These are phyloP conservation scores for Elephantulus edwardii DNA, from an alignment of 2,113 vertebrate genomes.

Conservation along the genomic window DNA sequence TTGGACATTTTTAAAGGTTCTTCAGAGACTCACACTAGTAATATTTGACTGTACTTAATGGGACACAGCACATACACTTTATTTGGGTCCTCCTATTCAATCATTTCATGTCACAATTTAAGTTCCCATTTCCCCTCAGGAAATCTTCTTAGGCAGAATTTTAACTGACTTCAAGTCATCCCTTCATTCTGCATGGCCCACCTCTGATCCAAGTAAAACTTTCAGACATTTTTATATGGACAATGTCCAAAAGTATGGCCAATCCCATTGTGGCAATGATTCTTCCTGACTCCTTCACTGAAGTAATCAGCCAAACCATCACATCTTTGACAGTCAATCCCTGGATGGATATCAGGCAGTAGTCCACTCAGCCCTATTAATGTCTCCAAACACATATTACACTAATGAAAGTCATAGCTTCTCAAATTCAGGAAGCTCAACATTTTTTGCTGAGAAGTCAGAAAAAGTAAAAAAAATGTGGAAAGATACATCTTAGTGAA, in stretches of 20 bases:
- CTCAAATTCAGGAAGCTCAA: neutral
- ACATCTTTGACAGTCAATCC: neutral
- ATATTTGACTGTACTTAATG: neutral
- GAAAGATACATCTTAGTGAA: neutral
- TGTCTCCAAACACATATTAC: neutral
- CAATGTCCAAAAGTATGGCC: neutral
- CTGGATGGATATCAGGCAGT: neutral
- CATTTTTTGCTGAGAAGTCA: neutral
- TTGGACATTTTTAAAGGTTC: neutral
- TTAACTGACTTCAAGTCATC: neutral
- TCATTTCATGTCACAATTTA: neutral
- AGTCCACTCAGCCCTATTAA: too few species aligned
- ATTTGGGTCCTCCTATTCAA: neutral
- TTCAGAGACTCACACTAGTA: neutral
- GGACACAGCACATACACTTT: neutral
- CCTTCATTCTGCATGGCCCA: neutral
- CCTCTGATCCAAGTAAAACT: neutral
- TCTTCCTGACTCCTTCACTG: neutral
- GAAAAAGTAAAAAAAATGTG: neutral
- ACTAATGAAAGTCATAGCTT: neutral
- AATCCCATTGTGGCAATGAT: neutral
- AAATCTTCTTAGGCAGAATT: neutral
- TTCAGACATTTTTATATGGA: neutral
- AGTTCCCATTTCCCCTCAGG: neutral
- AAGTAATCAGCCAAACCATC: neutral